Conservation (phyloP, 2,797 vertebrate genomes). For the Hafferia zeledoni region DNA sequence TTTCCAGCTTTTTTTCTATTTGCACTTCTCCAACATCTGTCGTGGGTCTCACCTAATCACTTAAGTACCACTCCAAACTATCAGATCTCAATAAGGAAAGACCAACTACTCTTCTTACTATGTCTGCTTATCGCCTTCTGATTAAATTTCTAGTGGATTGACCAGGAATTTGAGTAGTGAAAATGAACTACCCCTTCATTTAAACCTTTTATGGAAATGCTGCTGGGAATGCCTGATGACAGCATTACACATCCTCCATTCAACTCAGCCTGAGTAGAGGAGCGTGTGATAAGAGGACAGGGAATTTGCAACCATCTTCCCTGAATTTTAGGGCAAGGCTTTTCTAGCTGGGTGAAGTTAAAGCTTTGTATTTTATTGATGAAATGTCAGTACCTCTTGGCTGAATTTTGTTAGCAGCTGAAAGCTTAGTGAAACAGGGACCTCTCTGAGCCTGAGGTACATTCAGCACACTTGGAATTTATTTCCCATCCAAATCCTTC, state of each 20-base stretch:
- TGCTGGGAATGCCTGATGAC: neutral
- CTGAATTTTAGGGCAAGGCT: neutral
- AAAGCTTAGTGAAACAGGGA: neutral
- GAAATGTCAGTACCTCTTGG: neutral
- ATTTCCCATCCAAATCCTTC: neutral
- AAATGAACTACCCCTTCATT: conserved; percentile 19
- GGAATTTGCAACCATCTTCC: neutral
- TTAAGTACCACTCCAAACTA: conserved; percentile 8
- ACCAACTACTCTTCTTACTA: neutral
- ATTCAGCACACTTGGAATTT: neutral
- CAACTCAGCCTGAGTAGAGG: neutral
- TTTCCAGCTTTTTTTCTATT: neutral
- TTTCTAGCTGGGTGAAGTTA: neutral
- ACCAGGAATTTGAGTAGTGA: conserved; percentile 6
- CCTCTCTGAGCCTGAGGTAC: neutral
- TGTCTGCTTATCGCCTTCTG: conserved; percentile 1
- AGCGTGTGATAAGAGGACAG: neutral
- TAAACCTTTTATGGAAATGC: neutral
- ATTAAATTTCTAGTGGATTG: conserved; percentile 49
- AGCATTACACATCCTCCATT: neutral
- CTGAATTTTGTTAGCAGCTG: neutral
- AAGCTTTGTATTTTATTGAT: neutral
- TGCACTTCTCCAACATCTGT: neutral
- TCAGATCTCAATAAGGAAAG: conserved; percentile 2
- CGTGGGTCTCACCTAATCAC: neutral